Conservation (phyloP, 1,140 invertebrate genomes). For the Drosophila sucinea region DNA sequence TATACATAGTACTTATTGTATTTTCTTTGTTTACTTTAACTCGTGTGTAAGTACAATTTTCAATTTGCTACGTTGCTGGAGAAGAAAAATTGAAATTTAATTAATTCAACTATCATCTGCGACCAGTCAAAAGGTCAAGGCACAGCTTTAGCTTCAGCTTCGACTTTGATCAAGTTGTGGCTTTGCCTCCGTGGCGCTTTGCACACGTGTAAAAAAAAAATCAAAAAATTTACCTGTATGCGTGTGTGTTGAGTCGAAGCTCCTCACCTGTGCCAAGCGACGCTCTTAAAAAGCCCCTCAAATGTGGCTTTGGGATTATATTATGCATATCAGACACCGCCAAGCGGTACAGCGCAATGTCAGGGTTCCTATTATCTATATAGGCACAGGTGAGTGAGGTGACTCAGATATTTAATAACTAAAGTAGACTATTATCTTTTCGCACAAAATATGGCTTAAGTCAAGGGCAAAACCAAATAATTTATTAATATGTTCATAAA, state of each 20-base stretch:
- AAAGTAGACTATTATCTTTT: neutral
- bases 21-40: conserved; percentile 75
- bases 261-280: conserved; percentile 19
- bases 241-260: conserved; percentile 21
- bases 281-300: conserved; percentile 25
- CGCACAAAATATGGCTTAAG: too few relatives aligned
- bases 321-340: conserved; percentile 67
- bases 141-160: conserved; percentile 28
- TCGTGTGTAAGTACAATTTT: conserved; percentile 31
- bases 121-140: conserved; percentile 40
- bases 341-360: conserved; percentile 56
- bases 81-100: conserved; percentile 20
- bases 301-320: conserved; percentile 76
- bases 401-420: neutral
- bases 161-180: conserved; percentile 33
- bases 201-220: conserved; percentile 58
- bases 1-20: conserved; percentile 22
- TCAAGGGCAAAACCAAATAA: too few relatives aligned
- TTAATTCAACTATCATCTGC: conserved; percentile 2
- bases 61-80: conserved; percentile 20
- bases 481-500: too few relatives aligned
- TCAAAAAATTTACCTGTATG: conserved; percentile 18
- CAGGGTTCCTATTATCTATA: conserved; percentile 63
- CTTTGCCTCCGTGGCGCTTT: conserved; percentile 61
- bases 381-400: conserved; percentile 66